Evolutionary conservation across 1,140 invertebrate genomes (phyloP).

Genomic region (Vanessa tameamea): DNA sequence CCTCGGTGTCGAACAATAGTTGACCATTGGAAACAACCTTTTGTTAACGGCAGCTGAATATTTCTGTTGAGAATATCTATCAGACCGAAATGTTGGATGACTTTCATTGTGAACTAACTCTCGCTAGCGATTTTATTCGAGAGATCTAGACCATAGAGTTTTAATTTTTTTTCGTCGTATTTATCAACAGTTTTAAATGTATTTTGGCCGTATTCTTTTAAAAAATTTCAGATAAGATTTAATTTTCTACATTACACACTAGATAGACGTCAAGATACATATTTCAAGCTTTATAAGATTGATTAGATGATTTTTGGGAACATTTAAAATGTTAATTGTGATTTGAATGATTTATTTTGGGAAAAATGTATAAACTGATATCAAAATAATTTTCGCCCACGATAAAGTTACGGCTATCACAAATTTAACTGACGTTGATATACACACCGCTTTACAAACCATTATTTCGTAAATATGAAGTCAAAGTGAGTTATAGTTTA

Average conservation of each 20-base stretch:
- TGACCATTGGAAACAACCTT: constrained; percentile 68
- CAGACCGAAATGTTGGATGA: constrained; percentile 53
- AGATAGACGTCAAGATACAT: background rate
- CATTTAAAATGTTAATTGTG: too few species aligned
- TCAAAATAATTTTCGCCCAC: too few species aligned
- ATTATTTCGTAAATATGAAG: constrained; percentile 17
- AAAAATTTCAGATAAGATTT: background rate
- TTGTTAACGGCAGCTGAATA: constrained; percentile 69
- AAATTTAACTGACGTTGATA: background rate
- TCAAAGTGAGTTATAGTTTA: constrained; percentile 21
- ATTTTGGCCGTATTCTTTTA: background rate
- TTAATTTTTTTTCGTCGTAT: constrained; percentile 6
- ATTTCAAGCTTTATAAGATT: too few species aligned
- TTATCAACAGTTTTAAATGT: background rate
- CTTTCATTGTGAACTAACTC: constrained; percentile 25
- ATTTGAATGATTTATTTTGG: too few species aligned
- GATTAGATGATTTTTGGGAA: too few species aligned
- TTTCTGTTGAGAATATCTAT: constrained; percentile 67
- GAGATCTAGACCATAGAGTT: constrained; percentile 24
- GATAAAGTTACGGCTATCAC: background rate
- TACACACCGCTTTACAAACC: constrained; percentile 14
- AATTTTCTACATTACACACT: background rate
- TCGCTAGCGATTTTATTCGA: constrained; percentile 25
- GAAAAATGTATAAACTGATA: too few species aligned
- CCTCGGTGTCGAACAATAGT: constrained; percentile 66